phyloP scores from a whole-genome alignment of 2,797 vertebrate species.

The Neopelma chrysocephalum region DNA sequence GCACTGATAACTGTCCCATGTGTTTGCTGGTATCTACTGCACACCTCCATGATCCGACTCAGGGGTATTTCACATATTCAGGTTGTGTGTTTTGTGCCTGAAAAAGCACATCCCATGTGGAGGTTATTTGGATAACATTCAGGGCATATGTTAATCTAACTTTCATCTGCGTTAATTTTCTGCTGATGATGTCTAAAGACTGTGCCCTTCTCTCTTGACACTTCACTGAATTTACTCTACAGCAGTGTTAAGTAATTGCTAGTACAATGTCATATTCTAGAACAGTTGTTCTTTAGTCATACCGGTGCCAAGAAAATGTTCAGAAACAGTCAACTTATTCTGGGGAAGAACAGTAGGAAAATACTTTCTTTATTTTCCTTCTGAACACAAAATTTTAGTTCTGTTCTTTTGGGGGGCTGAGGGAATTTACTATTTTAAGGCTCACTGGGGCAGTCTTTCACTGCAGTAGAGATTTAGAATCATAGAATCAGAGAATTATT shows the following conservation, averaged over 20 bases:
- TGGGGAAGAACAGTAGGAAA: not conserved
- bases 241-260: constrained; percentile 6
- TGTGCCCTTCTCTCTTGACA: constrained; percentile 23
- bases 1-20: not conserved
- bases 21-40: not conserved
- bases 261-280: constrained; percentile 16
- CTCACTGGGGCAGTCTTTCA: not conserved
- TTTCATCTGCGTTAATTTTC: constrained; percentile 46
- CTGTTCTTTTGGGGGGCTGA: not conserved
- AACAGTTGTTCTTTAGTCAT: constrained; percentile 45
- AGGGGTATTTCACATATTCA: not conserved
- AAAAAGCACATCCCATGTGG: not conserved
- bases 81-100: not conserved
- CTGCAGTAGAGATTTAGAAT: not conserved
- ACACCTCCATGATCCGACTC: fast-evolving
- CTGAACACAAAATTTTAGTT: not conserved
- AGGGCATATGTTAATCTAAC: not conserved
- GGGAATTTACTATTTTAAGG: not conserved
- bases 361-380: not conserved
- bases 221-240: constrained; percentile 10
- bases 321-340: constrained; percentile 12
- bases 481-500: not conserved
- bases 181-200: not conserved
- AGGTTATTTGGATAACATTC: not conserved
- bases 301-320: constrained; percentile 5